phyloP scores from a whole-genome alignment of 2,888 invertebrate genomes.

The Coelogynopora nodosa region DNA sequence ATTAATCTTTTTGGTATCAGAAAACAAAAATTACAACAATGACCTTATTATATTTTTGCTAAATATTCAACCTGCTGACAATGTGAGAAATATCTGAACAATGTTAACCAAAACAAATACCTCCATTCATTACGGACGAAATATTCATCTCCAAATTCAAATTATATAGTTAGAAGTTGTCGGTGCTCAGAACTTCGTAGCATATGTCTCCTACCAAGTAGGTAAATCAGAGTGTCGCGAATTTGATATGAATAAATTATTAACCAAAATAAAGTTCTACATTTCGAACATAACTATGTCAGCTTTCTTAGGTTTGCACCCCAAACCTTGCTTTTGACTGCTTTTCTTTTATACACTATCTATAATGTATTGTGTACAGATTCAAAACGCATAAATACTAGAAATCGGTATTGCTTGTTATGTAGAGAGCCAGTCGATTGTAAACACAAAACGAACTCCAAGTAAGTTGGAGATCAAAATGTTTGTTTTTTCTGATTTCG shows the following conservation, averaged over 20 bases:
- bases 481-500: constrained; percentile 11
- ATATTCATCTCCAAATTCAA: background rate
- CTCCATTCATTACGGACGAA: constrained; percentile 14
- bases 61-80: no score
- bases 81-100: no score
- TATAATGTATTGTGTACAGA: constrained; percentile 4
- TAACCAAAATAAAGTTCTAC: background rate
- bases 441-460: constrained; percentile 14
- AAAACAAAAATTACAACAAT: no score
- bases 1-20: no score
- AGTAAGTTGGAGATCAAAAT: constrained; percentile 1
- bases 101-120: no score
- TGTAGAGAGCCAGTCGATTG: background rate
- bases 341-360: background rate
- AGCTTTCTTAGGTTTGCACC: constrained; percentile 17
- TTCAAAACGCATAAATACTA: constrained; percentile 10
- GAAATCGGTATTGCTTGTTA: constrained; percentile 2
- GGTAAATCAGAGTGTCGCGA: background rate
- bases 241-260: constrained; percentile 16
- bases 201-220: background rate
- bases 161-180: background rate
- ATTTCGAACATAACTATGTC: constrained; percentile 6
- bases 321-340: constrained; percentile 27
- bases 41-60: no score
- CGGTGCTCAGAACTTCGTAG: constrained; percentile 20